Percentiles rank a stretch among this genome's conserved stretches.
These are phyloP conservation scores for Dicrurus megarhynchus DNA, from an alignment of 2,113 vertebrate genomes.

Conservation along the genomic window DNA sequence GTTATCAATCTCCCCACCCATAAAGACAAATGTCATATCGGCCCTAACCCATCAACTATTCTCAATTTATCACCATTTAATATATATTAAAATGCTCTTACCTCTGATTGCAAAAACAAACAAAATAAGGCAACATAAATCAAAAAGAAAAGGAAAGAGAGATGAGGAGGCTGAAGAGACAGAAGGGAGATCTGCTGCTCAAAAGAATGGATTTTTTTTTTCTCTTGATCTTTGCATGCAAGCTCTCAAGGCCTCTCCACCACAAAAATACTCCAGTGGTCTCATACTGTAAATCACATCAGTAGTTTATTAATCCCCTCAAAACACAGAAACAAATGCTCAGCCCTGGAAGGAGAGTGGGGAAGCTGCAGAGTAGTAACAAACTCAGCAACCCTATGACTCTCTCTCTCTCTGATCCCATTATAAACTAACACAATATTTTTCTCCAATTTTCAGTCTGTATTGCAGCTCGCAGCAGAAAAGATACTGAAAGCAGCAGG, in stretches of 20 bases:
- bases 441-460: slow-evolving; percentile 63
- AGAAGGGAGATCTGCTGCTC: background rate
- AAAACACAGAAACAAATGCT: slow-evolving; percentile 19
- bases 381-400: background rate
- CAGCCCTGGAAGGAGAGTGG: background rate
- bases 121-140: slow-evolving; percentile 57
- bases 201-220: background rate
- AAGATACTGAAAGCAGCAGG: slow-evolving; percentile 67
- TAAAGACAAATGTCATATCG: slow-evolving; percentile 66
- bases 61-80: slow-evolving; percentile 76
- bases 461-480: slow-evolving; percentile 62
- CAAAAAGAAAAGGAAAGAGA: slow-evolving; percentile 26
- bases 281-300: background rate
- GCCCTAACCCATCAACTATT: slow-evolving; percentile 52
- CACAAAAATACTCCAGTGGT: background rate
- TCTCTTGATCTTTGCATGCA: background rate
- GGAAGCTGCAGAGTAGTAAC: slow-evolving; percentile 10
- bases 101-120: slow-evolving; percentile 70
- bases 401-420: slow-evolving; percentile 53
- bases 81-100: slow-evolving; percentile 70
- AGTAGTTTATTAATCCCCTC: slow-evolving; percentile 22
- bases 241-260: slow-evolving; percentile 20
- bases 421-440: slow-evolving; percentile 72
- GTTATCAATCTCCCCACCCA: slow-evolving; percentile 69
- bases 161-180: background rate